These are phyloP conservation scores for Lysandra bellargus DNA, from an alignment of 2,888 invertebrate species.

Conservation along the genomic window DNA sequence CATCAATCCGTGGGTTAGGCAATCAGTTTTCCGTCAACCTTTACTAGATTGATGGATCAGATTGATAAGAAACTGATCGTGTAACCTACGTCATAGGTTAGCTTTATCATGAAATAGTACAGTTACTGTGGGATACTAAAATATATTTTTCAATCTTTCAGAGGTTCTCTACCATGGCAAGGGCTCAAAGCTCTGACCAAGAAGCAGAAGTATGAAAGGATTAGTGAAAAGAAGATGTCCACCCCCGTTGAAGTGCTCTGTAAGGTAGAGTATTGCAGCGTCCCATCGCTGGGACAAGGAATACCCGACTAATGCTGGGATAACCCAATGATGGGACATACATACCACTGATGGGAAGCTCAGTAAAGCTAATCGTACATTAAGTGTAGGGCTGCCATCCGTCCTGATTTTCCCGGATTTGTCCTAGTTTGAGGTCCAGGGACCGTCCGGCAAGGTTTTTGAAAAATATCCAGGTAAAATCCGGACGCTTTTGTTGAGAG, in stretches of 20 bases:
- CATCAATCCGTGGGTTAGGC: too few relatives aligned
- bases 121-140: background rate
- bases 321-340: background rate
- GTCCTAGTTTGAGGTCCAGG: too few relatives aligned
- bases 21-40: too few relatives aligned
- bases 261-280: conserved; percentile 82
- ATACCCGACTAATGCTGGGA: background rate
- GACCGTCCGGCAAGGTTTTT: too few relatives aligned
- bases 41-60: too few relatives aligned
- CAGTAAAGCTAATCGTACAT: too few relatives aligned
- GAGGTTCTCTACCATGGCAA: conserved; percentile 97
- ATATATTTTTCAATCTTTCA: conserved; percentile 47
- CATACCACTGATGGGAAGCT: too few relatives aligned
- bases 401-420: too few relatives aligned
- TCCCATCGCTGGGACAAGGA: background rate
- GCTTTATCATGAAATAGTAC: background rate
- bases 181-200: conserved; percentile 98
- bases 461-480: too few relatives aligned
- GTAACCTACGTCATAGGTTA: background rate
- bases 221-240: conserved; percentile 99
- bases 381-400: too few relatives aligned
- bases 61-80: too few relatives aligned
- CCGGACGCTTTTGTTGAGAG: too few relatives aligned
- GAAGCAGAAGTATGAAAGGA: conserved; percentile 99
- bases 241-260: conserved; percentile 98